Base-by-base conservation (phyloP, 2,113 vertebrate species). In the Seriola dumerili region DNA sequence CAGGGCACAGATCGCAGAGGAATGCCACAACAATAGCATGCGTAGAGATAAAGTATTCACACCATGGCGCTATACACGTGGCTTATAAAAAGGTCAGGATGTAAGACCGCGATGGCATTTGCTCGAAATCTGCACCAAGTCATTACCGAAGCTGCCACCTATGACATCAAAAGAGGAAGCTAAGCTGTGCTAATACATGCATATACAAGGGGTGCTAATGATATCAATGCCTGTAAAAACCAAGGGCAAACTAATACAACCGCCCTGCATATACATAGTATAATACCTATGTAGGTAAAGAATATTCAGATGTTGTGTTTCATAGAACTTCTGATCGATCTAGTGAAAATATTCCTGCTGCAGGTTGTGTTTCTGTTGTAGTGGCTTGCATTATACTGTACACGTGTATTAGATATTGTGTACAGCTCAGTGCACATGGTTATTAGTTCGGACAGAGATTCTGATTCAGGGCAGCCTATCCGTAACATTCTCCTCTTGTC, bases 31-130 rank as follows among this genome's bases (percentile, higher is more conserved):
- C 77, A 68, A 48, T 58, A 29, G 52, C 79, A 40, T 44, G 76
- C 48, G 12, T 71, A 4, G 32, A 71, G 48, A 66, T 65, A 62
- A 78, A 75, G 79, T 65, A 40, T 32, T 44, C 34, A 8, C 58
- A 57, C 29, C 62, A 3, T 58, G 21, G 55, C 36, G 52, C 19
- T 7, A 13, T 44, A 57, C 63, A 63, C 40, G 44, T 46, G 44
- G 65, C 58, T 67, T 71, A 71, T 69, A 82, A 38, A 85, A 86
- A 89, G 80, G 87, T 90, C 91, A 84, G 48, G 16, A 63, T 83
- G 61, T 81, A 81, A 75, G 70, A 88, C 77, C 48, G 61, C 12
- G 4, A 9, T 83, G 82, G 25, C 62, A 62, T 90, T 80, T 76
- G 72, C 72, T 36, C n/a, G 80, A 82, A 79, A 29, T 54, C 9